A percentile compares a stretch with the other conserved stretches of the same genome.
Conservation (phyloP, 2,797 vertebrate genomes). For the Hypotaenidia okinawae region DNA sequence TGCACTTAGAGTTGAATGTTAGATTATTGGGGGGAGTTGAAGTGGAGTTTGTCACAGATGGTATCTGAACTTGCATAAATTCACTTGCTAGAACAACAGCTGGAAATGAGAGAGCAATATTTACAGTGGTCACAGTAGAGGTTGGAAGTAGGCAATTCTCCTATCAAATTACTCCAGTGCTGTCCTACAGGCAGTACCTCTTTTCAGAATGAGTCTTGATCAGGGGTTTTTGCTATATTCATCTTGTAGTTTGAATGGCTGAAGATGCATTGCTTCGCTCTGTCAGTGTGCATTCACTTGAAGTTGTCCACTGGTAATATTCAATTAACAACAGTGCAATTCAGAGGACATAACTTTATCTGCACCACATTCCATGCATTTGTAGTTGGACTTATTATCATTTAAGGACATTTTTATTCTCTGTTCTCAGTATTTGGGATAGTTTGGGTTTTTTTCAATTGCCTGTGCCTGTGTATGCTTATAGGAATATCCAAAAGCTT, state of each 20-base stretch:
- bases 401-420: neutral
- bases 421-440: neutral
- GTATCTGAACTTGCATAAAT: slow-evolving; percentile 48
- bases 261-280: neutral
- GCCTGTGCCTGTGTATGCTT: neutral
- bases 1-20: neutral
- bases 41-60: slow-evolving; percentile 55
- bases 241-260: neutral
- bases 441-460: neutral
- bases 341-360: neutral
- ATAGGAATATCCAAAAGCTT: neutral
- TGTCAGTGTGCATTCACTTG: neutral
- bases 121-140: neutral
- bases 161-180: neutral
- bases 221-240: neutral
- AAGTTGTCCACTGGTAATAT: neutral
- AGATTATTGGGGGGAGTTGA: slow-evolving; percentile 1
- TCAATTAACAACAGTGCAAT: neutral
- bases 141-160: neutral
- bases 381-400: neutral
- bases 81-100: slow-evolving; percentile 51
- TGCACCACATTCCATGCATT: neutral
- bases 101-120: slow-evolving; percentile 27
- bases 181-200: neutral
- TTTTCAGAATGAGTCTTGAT: neutral